Evolutionary conservation across 92 coral and sea anemone species (phyloP).

Genomic region (Porites divaricata): DNA sequence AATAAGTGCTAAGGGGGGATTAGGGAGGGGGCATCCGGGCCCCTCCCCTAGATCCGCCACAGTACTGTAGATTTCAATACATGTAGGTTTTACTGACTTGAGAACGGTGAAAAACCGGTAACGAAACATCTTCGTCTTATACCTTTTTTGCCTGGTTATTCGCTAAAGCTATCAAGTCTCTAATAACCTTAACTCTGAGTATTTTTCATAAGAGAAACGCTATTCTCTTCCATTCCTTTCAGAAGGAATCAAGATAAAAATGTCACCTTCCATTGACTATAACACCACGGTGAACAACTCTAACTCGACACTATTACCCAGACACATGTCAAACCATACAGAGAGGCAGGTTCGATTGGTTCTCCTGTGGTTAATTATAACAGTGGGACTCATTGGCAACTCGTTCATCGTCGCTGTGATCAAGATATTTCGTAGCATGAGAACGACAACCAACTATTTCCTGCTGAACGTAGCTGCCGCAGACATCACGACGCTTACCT

Average conservation of each 20-base stretch:
- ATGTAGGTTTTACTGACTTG: too few relatives aligned
- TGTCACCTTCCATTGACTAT: not conserved
- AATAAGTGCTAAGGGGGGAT: too few relatives aligned
- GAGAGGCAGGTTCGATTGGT: constrained; percentile 21
- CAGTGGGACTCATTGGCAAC: constrained; percentile 61
- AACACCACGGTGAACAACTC: not conserved
- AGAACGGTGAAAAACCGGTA: too few relatives aligned
- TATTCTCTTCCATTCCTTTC: not conserved
- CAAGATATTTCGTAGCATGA: constrained; percentile 43
- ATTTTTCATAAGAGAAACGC: not conserved
- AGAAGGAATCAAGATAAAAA: not conserved
- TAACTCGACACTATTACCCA: not conserved
- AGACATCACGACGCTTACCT: constrained; percentile 53
- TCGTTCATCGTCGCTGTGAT: constrained; percentile 61
- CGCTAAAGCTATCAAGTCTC: too few relatives aligned
- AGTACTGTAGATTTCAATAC: too few relatives aligned
- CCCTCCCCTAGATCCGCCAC: too few relatives aligned
- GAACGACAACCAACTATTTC: constrained; percentile 61
- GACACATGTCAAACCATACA: not conserved
- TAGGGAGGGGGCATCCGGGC: too few relatives aligned
- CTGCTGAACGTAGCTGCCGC: constrained; percentile 69
- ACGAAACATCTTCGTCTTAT: too few relatives aligned
- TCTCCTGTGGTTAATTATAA: constrained; percentile 50
- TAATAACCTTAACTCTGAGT: too few relatives aligned
- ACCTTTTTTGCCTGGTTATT: too few relatives aligned